Conservation (phyloP, 2,113 vertebrate species). For the Brachyistius frenatus region DNA sequence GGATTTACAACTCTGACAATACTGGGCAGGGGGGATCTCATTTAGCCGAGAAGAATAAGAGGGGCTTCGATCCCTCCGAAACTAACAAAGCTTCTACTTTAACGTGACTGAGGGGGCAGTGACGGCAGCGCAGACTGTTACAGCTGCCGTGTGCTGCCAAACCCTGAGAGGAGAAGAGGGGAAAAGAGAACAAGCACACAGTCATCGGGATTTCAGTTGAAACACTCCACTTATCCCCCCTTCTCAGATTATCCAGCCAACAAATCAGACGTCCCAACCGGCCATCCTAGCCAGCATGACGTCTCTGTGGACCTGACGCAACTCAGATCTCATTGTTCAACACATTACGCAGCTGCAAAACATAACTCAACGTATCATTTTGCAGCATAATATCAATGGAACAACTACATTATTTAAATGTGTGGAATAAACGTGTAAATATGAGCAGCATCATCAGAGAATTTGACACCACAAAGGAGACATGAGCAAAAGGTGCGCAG, state of each 20-base stretch:
- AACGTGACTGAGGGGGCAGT: slow-evolving; percentile 74
- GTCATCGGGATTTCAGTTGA: slow-evolving; percentile 78
- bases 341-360: slow-evolving; percentile 25
- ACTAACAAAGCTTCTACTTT: slow-evolving; percentile 71
- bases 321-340: slow-evolving; percentile 9
- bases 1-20: slow-evolving; percentile 74
- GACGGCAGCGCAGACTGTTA: slow-evolving; percentile 82
- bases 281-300: background rate
- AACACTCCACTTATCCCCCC: slow-evolving; percentile 76
- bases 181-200: slow-evolving; percentile 82
- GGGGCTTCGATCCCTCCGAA: slow-evolving; percentile 60
- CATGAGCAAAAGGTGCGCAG: slow-evolving; percentile 58
- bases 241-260: slow-evolving; percentile 68
- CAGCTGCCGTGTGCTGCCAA: slow-evolving; percentile 83
- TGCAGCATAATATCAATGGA: slow-evolving; percentile 11
- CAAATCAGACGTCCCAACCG: slow-evolving; percentile 32
- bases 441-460: slow-evolving; percentile 34
- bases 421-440: background rate
- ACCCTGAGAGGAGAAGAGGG: slow-evolving; percentile 86
- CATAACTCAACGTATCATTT: slow-evolving; percentile 9
- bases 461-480: slow-evolving; percentile 60
- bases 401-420: background rate
- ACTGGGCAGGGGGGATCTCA: slow-evolving; percentile 69
- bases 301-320: background rate
- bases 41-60: slow-evolving; percentile 54